phyloP scores from a whole-genome alignment of 2,888 invertebrate genomes.

The Lepidocyrtoides sp. region DNA sequence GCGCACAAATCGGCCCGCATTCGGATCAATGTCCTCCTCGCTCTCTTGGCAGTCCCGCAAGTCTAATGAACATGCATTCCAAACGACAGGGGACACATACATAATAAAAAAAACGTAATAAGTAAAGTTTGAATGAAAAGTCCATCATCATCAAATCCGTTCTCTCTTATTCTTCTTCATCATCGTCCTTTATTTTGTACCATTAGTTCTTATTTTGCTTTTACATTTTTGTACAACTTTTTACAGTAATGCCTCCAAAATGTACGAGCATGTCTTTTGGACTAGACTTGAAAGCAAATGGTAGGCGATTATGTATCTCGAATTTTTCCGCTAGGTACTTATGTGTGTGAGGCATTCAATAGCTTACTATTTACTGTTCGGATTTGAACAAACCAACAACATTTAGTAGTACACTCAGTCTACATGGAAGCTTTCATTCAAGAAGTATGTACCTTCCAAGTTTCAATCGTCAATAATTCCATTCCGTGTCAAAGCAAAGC shows the following conservation, averaged over 20 bases:
- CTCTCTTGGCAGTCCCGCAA: constrained; percentile 83
- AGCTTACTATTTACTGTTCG: too few relatives aligned
- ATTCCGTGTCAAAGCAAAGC: not conserved
- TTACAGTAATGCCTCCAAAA: too few relatives aligned
- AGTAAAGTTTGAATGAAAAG: constrained; percentile 20
- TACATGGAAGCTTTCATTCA: too few relatives aligned
- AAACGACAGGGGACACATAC: not conserved
- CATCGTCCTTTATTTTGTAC: not conserved
- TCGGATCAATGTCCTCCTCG: constrained; percentile 90
- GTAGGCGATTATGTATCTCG: too few relatives aligned
- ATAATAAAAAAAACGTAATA: constrained; percentile 25
- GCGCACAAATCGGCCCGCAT: constrained; percentile 98
- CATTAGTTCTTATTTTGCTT: not conserved
- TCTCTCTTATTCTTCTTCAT: not conserved
- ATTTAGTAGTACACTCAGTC: too few relatives aligned
- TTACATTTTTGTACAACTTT: not conserved
- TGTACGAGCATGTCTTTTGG: too few relatives aligned
- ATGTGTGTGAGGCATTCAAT: too few relatives aligned
- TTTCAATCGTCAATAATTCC: constrained; percentile 15
- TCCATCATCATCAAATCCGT: constrained; percentile 20
- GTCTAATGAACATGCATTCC: constrained; percentile 72
- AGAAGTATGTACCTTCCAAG: not conserved
- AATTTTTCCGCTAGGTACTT: too few relatives aligned
- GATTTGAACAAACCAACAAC: too few relatives aligned
- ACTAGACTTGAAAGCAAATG: too few relatives aligned